Evolutionary conservation across 2,888 invertebrate species (phyloP), one percentile per base, ranked within the genome.

Genomic region (Copidosoma aretas): DNA sequence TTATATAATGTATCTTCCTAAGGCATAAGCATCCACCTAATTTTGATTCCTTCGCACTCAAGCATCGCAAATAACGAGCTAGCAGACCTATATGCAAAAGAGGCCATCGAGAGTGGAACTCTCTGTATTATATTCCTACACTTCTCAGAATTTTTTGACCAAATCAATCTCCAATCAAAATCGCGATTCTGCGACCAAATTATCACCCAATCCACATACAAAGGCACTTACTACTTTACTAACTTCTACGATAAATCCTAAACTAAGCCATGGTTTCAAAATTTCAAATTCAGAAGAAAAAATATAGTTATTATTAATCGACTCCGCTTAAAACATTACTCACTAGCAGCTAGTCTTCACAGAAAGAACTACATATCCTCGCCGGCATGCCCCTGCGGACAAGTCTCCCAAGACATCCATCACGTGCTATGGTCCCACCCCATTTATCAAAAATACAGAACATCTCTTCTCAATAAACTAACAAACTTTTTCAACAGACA

Each of bases 241-340:
- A 58, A 39, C 3, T 58, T 17, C 14, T 58, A 10, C 21, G 14
- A 17, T 19, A 21, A 41, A 39, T 14, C 5, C 1, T 10, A 39
- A 41, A 41, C 41, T 17, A 58, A 58, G 41, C 39, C 41, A 1
- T 58, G 58, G 58, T 58, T 58, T 19, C 12, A 41, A 1, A 58
- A 58, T 10, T 41, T 17, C 19, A 41, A 21, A 14, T 10, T 1
- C n/a, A 12, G n/a, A 8, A 39, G 58, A 41, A n/a, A 41, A 12
- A 10, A 58, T n/a, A 58, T 58, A 10, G 19, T 8, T 12, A 58
- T 39, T 21, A 8, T 58, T 19, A 58, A 58, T 21, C 24, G 58
- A 1, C n/a, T 58, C 2, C 32, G 58, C 17, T 32, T 41, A 1
- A 41, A 58, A 5, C 58, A 58, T 15, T 58, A 58, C 21, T 25